Conservation (phyloP, 1,140 invertebrate genomes). For the Achatina immaculata region DNA sequence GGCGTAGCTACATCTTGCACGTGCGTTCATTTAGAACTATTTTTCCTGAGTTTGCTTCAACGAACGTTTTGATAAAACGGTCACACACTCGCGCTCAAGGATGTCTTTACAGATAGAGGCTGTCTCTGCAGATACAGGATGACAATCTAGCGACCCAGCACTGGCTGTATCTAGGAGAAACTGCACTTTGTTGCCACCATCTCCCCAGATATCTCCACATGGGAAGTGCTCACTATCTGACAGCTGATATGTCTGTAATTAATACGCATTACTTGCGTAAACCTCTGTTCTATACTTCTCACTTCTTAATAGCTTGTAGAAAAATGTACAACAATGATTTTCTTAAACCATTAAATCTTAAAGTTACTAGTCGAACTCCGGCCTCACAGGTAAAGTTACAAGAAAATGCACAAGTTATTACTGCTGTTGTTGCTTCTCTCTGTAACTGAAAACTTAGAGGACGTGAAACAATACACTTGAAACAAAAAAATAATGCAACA, state of each 20-base stretch:
- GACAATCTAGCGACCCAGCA: background rate
- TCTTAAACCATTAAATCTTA: background rate
- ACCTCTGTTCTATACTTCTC: too few relatives aligned
- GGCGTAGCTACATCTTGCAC: background rate
- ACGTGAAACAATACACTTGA: too few relatives aligned
- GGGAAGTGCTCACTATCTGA: background rate
- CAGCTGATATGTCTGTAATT: background rate
- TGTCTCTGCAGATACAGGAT: background rate
- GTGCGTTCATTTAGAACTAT: background rate
- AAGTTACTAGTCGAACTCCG: too few relatives aligned
- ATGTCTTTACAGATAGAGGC: background rate
- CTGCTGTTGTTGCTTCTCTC: too few relatives aligned
- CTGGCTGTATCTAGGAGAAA: background rate
- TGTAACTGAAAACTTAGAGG: too few relatives aligned
- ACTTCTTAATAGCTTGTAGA: too few relatives aligned
- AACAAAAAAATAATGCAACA: too few relatives aligned
- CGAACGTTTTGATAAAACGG: background rate
- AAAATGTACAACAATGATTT: too few relatives aligned
- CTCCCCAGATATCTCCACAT: background rate
- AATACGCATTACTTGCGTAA: slow-evolving; percentile 3
- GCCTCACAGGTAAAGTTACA: too few relatives aligned
- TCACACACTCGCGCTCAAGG: background rate
- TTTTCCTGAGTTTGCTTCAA: background rate
- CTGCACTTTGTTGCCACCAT: background rate
- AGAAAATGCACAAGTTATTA: too few relatives aligned